Evolutionary conservation across 2,888 invertebrate species (phyloP).

Genomic region (Graphium colonna): DNA sequence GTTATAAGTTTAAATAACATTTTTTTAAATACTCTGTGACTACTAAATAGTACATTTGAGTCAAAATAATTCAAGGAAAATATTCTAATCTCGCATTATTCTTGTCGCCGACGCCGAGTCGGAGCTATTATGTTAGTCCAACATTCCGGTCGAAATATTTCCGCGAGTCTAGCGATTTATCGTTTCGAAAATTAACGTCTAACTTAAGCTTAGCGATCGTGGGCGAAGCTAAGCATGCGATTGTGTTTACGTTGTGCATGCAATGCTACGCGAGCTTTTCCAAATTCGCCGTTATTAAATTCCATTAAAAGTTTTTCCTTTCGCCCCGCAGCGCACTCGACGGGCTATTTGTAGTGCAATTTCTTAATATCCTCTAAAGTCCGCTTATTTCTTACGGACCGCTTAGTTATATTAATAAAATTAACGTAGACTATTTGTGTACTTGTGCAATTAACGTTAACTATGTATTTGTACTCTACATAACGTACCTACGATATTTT

Average conservation of each 20-base stretch:
- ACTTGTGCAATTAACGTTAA: no score
- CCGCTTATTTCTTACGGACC: no score
- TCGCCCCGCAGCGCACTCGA: neutral
- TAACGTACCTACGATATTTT: no score
- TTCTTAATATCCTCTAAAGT: no score
- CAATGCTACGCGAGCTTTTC: slow-evolving; percentile 8
- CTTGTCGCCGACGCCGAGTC: neutral
- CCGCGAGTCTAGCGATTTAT: slow-evolving; percentile 10
- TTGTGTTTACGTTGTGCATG: slow-evolving; percentile 12
- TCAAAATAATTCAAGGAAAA: neutral
- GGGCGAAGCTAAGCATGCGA: slow-evolving; percentile 8
- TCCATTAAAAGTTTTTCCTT: neutral
- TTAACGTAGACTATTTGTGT: no score
- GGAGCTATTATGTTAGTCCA: slow-evolving; percentile 2
- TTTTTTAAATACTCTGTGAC: no score
- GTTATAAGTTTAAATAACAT: slow-evolving; percentile 11
- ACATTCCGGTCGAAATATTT: slow-evolving; percentile 6
- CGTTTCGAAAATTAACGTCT: slow-evolving; percentile 9
- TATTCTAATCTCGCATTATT: slow-evolving; percentile 1
- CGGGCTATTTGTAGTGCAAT: no score
- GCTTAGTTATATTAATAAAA: no score
- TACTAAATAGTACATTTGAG: no score
- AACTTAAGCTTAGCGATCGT: slow-evolving; percentile 10
- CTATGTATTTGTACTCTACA: no score
- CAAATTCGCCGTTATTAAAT: neutral